Evolutionary conservation across 2,797 vertebrate species (phyloP), one percentile per base, ranked within the genome.

Genomic region (Neoniphon sammara): DNA sequence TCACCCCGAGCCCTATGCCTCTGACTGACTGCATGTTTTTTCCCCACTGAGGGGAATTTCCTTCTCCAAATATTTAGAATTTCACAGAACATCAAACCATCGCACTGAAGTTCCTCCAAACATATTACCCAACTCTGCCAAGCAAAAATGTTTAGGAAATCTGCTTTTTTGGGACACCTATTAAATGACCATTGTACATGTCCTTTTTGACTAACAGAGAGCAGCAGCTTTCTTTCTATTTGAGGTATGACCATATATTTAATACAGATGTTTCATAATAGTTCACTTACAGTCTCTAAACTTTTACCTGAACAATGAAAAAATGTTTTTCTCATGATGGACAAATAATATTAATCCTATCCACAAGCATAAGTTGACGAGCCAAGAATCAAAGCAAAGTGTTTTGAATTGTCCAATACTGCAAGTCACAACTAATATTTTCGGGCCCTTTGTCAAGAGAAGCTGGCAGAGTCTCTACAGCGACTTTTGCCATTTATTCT

Each of bases 11-110:
- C 71, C 68, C 67, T 79, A 55, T 53, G 42, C 72, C 82, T 71
- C 67, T 34, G 25, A 53, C 83, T 52, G 50, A 39, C 71, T n/a
- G 66, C 63, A 65, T 81, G 66, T 70, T 75, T 77, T 83, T 73
- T 80, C 58, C 46, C 31, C 69, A 18, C 62, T 46, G 18, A 1
- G 44, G 36, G 85, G 82, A 77, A 77, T 87, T 91, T 92, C 89
- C 88, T 83, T 90, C 75, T 65, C 30, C 85, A 90, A 91, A 92
- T 87, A 90, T 89, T 92, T 88, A 89, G 64, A 77, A 84, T 82
- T 77, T 75, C 69, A 76, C 75, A 78, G 73, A 80, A 78, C 81
- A 81, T 65, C 61, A 44, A 66, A 77, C 70, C 15, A 36, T 81
- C 74, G 78, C 39, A 80, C 63, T 84, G 80, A 83, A 86, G 78